Conservation (phyloP, 2,113 vertebrate genomes). For the Gallinago jamesoni region DNA sequence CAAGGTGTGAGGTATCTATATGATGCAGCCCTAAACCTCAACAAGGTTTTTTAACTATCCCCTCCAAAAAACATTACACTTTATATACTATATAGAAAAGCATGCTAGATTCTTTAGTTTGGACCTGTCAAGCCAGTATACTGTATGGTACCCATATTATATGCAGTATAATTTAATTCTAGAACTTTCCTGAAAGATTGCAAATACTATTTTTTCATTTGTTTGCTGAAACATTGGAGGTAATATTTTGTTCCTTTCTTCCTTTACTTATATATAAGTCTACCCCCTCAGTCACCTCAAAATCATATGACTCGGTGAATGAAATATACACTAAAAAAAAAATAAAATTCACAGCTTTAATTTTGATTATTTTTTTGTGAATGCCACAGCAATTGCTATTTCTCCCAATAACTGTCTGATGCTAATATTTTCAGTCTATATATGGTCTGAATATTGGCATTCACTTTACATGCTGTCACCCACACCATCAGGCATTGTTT, state of each 20-base stretch:
- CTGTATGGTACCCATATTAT: fast-evolving
- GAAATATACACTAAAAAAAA: not conserved
- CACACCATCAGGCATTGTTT: not conserved
- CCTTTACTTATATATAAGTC: not conserved
- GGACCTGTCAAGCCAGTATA: not conserved
- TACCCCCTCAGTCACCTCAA: not conserved
- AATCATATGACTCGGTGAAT: not conserved
- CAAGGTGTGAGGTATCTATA: not conserved
- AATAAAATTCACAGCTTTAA: not conserved
- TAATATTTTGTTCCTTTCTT: not conserved
- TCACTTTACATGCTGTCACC: not conserved
- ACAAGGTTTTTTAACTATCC: not conserved
- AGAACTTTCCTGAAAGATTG: not conserved
- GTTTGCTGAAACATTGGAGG: not conserved
- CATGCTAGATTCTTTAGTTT: not conserved
- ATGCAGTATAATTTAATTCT: not conserved
- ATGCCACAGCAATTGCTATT: not conserved
- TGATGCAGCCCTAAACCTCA: not conserved
- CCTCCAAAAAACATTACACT: not conserved
- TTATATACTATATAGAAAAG: not conserved
- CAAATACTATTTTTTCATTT: not conserved
- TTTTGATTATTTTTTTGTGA: not conserved
- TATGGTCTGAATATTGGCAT: not conserved
- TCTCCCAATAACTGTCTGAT: not conserved
- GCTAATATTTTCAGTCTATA: not conserved